Conservation (phyloP, 2,113 vertebrate species). For the Asarcornis scutulata region DNA sequence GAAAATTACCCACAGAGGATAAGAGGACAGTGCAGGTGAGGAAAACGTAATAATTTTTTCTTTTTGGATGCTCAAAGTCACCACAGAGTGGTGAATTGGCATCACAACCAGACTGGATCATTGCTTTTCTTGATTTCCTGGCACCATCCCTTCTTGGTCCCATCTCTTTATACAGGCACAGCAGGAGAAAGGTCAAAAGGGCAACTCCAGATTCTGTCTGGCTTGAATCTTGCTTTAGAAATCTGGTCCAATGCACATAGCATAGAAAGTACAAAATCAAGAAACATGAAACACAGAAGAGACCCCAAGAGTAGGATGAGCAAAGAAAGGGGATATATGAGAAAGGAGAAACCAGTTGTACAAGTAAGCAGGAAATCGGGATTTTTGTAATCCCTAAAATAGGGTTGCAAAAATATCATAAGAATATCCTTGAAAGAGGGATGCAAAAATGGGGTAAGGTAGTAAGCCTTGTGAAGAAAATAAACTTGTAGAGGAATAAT, state of each 20-base stretch:
- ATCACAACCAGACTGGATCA: background rate
- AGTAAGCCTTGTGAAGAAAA: background rate
- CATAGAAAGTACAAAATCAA: background rate
- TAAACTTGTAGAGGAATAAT: background rate
- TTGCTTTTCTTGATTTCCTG: background rate
- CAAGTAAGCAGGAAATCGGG: background rate
- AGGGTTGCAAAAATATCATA: background rate
- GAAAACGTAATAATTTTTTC: background rate
- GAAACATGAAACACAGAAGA: background rate
- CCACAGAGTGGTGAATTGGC: background rate
- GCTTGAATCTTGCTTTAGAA: background rate
- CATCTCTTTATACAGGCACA: background rate
- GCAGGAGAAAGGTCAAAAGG: background rate
- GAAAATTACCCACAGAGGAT: background rate
- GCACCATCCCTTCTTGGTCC: background rate
- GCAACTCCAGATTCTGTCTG: background rate
- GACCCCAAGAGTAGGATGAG: background rate
- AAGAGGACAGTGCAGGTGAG: background rate
- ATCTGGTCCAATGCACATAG: background rate
- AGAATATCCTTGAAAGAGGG: background rate
- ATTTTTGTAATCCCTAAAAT: background rate
- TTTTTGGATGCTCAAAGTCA: background rate
- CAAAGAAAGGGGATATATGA: background rate
- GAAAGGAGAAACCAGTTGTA: background rate
- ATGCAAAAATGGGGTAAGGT: background rate